These are phyloP conservation scores for Drosophila aldrichi DNA, from an alignment of 2,888 invertebrate species.

Conservation along the genomic window DNA sequence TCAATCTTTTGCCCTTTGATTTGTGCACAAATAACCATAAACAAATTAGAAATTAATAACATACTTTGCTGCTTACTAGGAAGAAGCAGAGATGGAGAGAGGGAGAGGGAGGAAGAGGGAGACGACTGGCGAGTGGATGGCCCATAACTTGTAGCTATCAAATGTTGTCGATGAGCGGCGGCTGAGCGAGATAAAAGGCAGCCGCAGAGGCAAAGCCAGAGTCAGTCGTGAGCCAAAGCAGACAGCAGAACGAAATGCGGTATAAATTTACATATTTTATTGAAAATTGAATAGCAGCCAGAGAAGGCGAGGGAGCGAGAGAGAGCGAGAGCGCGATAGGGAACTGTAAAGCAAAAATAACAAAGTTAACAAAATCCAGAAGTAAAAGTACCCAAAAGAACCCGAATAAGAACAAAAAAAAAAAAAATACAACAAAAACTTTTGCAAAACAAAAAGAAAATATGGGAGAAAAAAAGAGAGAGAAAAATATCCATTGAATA, in stretches of 20 bases:
- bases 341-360: constrained; percentile 60
- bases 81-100: neutral
- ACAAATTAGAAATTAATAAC: constrained; percentile 79
- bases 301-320: constrained; percentile 18
- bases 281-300: constrained; percentile 77
- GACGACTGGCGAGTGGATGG: neutral
- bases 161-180: constrained; percentile 73
- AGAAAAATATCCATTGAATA: constrained; percentile 65
- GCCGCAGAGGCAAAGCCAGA: constrained; percentile 8
- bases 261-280: constrained; percentile 80
- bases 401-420: constrained; percentile 44
- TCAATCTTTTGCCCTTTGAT: constrained; percentile 78
- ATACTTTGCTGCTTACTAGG: constrained; percentile 67
- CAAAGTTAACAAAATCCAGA: constrained; percentile 80
- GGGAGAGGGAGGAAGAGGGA: too few relatives aligned
- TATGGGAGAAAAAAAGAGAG: constrained; percentile 50
- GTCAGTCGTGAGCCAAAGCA: constrained; percentile 20
- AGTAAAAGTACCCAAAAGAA: constrained; percentile 58
- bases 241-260: constrained; percentile 70
- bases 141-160: constrained; percentile 78
- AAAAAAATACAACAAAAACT: constrained; percentile 50
- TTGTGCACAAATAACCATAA: constrained; percentile 80
- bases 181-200: constrained; percentile 51
- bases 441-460: constrained; percentile 45
- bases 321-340: neutral